Conservation (phyloP, 2,888 invertebrate species). For the Drosophila longiperda region DNA sequence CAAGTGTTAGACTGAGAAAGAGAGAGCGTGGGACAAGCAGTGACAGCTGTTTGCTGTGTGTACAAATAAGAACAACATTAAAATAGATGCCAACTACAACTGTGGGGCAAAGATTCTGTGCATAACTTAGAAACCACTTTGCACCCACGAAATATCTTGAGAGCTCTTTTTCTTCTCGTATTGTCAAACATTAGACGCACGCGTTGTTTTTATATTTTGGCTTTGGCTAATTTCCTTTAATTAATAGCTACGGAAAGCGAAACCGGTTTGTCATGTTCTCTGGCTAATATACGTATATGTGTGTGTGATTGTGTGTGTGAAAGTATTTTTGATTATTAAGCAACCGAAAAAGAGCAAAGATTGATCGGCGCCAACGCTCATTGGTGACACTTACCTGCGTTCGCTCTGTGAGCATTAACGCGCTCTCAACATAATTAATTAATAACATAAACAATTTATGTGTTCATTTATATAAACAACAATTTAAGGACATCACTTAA, state of each 20-base stretch:
- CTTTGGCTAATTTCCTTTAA: slow-evolving; percentile 59
- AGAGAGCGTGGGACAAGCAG: slow-evolving; percentile 17
- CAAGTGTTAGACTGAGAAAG: neutral
- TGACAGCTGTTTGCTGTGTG: slow-evolving; percentile 61
- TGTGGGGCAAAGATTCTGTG: slow-evolving; percentile 22
- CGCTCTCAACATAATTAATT: neutral
- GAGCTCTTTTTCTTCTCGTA: slow-evolving; percentile 1
- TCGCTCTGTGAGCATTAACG: slow-evolving; percentile 7
- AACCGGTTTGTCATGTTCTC: slow-evolving; percentile 74
- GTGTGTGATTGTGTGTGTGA: slow-evolving; percentile 3
- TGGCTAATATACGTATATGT: slow-evolving; percentile 31
- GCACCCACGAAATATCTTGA: slow-evolving; percentile 45
- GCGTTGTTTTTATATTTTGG: slow-evolving; percentile 35
- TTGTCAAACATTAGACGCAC: slow-evolving; percentile 17
- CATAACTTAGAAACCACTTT: slow-evolving; percentile 38
- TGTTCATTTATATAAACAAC: neutral
- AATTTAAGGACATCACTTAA: neutral
- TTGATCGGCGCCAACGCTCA: slow-evolving; percentile 21
- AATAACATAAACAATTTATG: neutral
- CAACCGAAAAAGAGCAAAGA: slow-evolving; percentile 41
- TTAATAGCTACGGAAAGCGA: slow-evolving; percentile 56
- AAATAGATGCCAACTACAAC: slow-evolving; percentile 46
- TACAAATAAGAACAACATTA: slow-evolving; percentile 31
- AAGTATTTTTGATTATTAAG: slow-evolving; percentile 58
- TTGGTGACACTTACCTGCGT: slow-evolving; percentile 12